Evolutionary conservation across 2,888 invertebrate genomes (phyloP).

Genomic region (Spodoptera littoralis): DNA sequence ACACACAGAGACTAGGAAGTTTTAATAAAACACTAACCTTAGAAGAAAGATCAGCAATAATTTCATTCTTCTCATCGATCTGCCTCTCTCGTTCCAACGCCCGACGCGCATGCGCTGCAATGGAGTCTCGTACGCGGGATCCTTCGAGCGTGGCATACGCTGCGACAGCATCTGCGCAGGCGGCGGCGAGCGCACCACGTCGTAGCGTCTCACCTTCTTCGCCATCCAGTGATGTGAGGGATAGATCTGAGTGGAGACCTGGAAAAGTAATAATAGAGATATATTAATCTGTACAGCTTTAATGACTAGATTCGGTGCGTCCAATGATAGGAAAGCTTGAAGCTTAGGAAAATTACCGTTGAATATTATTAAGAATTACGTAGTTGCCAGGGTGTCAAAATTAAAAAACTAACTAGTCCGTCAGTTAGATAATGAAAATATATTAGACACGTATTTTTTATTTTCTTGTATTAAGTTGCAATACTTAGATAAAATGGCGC

Average conservation of each 20-base stretch:
- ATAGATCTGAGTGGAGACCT: slow-evolving; percentile 92
- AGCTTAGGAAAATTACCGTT: no score
- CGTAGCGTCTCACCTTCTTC: slow-evolving; percentile 88
- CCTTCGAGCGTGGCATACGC: slow-evolving; percentile 93
- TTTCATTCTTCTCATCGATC: slow-evolving; percentile 93
- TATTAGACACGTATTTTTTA: no score
- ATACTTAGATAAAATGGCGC: no score
- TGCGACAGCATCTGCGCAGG: slow-evolving; percentile 93
- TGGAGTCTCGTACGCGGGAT: slow-evolving; percentile 92
- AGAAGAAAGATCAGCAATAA: slow-evolving; percentile 93
- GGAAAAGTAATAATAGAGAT: slow-evolving; percentile 28
- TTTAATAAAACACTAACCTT: slow-evolving; percentile 87
- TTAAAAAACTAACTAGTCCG: no score
- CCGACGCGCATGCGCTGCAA: slow-evolving; percentile 93
- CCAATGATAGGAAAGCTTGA: no score
- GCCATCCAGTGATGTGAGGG: slow-evolving; percentile 89
- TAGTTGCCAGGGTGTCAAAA: no score
- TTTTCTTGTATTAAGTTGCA: no score
- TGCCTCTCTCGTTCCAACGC: slow-evolving; percentile 94
- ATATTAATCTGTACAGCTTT: neutral
- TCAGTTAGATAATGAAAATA: no score
- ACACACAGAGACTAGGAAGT: no score
- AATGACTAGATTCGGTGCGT: neutral
- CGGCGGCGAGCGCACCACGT: slow-evolving; percentile 90
- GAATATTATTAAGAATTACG: no score